A percentile compares a stretch with the other conserved stretches of the same genome.
Conservation (phyloP, 2,113 vertebrate genomes). For the Datnioides undecimradiatus region DNA sequence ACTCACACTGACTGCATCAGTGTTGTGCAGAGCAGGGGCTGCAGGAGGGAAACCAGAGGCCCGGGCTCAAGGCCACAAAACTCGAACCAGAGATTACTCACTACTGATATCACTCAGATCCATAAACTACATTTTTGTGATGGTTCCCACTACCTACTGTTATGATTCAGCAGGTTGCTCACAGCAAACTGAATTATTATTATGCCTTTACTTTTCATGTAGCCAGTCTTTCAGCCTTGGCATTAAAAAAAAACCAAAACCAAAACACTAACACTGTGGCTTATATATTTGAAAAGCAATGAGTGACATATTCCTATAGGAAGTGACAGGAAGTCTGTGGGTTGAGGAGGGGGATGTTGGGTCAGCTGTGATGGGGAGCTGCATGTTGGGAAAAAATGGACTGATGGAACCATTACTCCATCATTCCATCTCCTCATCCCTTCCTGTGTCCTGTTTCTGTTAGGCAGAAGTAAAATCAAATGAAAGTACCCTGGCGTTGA, state of each 20-base stretch:
- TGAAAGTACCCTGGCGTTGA: neutral
- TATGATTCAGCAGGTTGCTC: conserved; percentile 14
- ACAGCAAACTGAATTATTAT: conserved; percentile 3
- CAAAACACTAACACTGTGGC: neutral
- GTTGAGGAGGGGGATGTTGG: conserved; percentile 35
- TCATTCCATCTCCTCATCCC: conserved; percentile 34
- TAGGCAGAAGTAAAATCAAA: neutral
- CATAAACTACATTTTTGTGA: conserved; percentile 7
- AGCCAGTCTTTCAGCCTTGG: neutral
- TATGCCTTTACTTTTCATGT: neutral
- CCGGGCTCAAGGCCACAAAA: conserved; percentile 42
- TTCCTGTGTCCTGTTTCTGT: conserved; percentile 18
- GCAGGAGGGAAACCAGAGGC: conserved; percentile 44
- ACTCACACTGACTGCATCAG: conserved; percentile 47
- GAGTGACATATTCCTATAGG: conserved; percentile 36
- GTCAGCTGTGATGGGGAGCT: conserved; percentile 44
- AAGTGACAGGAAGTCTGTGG: conserved; percentile 48
- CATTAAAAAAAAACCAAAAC: neutral
- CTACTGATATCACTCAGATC: conserved; percentile 17
- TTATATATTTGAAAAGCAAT: conserved; percentile 14
- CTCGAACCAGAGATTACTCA: conserved; percentile 28
- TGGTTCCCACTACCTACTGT: conserved; percentile 5
- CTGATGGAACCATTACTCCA: neutral
- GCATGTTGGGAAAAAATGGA: conserved; percentile 40
- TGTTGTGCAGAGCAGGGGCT: conserved; percentile 23